Evolutionary conservation across 2,888 invertebrate species (phyloP).

Genomic region (Drosophila fulvimacula): DNA sequence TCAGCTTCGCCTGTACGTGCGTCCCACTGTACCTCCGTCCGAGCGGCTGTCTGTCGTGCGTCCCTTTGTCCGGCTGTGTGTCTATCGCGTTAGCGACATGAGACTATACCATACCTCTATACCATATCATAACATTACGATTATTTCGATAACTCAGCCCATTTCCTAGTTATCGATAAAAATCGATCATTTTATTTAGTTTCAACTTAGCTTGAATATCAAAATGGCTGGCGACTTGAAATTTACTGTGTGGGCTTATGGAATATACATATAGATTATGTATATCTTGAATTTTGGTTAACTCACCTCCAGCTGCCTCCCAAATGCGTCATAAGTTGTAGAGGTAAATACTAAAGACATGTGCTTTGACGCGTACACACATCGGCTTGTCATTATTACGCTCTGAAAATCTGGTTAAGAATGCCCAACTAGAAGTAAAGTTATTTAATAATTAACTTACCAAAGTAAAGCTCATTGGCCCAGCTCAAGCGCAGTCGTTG

Average conservation of each 20-base stretch:
- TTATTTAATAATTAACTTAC: not conserved
- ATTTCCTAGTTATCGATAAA: not conserved
- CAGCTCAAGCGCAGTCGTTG: not conserved
- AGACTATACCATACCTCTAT: no score
- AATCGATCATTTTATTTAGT: not conserved
- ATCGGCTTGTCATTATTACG: not conserved
- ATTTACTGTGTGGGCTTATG: not conserved
- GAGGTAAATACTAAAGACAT: not conserved
- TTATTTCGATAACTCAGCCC: not conserved
- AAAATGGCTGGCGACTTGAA: not conserved
- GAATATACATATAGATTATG: not conserved
- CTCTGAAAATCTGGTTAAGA: not conserved
- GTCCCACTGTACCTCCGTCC: not conserved
- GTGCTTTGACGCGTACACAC: not conserved
- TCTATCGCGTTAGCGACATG: no score
- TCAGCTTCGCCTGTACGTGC: no score
- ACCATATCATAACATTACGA: no score
- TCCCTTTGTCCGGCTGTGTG: not conserved
- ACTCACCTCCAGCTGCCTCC: fast-evolving
- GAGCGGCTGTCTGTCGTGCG: not conserved
- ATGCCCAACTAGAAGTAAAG: not conserved
- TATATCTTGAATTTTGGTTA: not conserved
- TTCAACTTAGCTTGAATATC: not conserved
- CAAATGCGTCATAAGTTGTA: no score
- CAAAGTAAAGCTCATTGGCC: not conserved